phyloP scores from a whole-genome alignment of 1,140 invertebrate species.

The Hycleus cichorii region DNA sequence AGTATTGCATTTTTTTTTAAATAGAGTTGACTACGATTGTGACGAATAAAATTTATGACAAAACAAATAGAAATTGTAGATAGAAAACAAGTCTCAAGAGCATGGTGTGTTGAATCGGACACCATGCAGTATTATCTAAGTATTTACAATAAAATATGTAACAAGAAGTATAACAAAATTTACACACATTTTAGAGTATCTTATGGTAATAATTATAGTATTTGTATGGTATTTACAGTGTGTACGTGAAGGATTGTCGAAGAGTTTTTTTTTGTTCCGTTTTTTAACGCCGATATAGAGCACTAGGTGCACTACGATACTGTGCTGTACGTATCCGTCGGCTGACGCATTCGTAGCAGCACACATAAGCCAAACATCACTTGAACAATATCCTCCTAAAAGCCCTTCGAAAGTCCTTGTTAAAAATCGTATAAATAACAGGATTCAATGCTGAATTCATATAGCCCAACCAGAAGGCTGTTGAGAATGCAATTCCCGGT shows the following conservation, averaged over 20 bases:
- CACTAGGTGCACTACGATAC: slow-evolving; percentile 50
- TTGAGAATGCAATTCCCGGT: slow-evolving; percentile 78
- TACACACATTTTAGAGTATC: not conserved
- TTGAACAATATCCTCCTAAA: slow-evolving; percentile 93
- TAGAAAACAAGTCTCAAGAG: no score
- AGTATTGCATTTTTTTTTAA: no score
- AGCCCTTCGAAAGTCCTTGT: slow-evolving; percentile 94
- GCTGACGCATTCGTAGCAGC: slow-evolving; percentile 59
- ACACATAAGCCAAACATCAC: slow-evolving; percentile 76
- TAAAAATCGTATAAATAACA: slow-evolving; percentile 97
- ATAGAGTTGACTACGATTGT: no score
- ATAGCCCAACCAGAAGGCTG: slow-evolving; percentile 96
- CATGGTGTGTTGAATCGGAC: no score
- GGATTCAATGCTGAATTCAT: slow-evolving; percentile 98
- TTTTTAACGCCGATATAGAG: slow-evolving; percentile 35
- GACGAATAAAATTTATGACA: no score
- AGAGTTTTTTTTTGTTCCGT: not conserved
- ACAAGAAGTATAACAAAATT: not conserved
- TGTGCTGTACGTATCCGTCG: slow-evolving; percentile 50
- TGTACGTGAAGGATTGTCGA: slow-evolving; percentile 3
- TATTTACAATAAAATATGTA: not conserved
- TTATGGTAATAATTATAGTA: not conserved
- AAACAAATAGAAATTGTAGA: no score
- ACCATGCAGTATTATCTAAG: no score
- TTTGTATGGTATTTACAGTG: not conserved